Evolutionary conservation across 1,140 invertebrate genomes (phyloP).

Genomic region (Oncopodura yosiiana): DNA sequence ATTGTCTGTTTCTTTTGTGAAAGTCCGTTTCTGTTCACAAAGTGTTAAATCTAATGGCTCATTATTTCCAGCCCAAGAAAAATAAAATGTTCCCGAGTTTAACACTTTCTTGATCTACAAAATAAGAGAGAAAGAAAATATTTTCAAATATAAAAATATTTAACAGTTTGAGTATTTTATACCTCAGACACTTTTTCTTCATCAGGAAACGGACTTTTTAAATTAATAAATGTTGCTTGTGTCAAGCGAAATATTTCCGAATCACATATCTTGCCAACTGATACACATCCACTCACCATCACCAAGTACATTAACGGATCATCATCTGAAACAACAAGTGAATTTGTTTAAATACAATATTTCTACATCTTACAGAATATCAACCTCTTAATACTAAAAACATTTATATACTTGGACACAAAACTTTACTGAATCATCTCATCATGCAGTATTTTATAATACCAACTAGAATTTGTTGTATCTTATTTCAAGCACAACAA

Average conservation of each 20-base stretch:
- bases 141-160: background rate
- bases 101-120: slow-evolving; percentile 56
- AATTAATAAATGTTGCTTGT: slow-evolving; percentile 76
- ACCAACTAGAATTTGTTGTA: too few relatives aligned
- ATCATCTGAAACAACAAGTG: slow-evolving; percentile 55
- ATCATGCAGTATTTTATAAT: slow-evolving; percentile 1
- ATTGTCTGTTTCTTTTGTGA: slow-evolving; percentile 73
- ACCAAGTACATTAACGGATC: slow-evolving; percentile 74
- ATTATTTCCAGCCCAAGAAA: slow-evolving; percentile 60
- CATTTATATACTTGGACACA: background rate
- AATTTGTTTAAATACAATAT: slow-evolving; percentile 15
- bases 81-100: slow-evolving; percentile 94
- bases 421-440: too few relatives aligned
- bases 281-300: slow-evolving; percentile 86
- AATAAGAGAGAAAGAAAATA: background rate
- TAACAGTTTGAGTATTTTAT: slow-evolving; percentile 36
- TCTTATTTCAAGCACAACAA: slow-evolving; percentile 8
- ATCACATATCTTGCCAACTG: slow-evolving; percentile 85
- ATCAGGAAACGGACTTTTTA: slow-evolving; percentile 63
- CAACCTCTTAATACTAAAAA: slow-evolving; percentile 5
- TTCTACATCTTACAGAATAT: background rate
- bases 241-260: slow-evolving; percentile 90
- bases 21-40: slow-evolving; percentile 75
- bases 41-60: slow-evolving; percentile 74
- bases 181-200: slow-evolving; percentile 73